Evolutionary conservation across 2,113 vertebrate genomes (phyloP), one percentile per base, ranked within the genome.

Genomic region (Gracilinanus agilis): DNA sequence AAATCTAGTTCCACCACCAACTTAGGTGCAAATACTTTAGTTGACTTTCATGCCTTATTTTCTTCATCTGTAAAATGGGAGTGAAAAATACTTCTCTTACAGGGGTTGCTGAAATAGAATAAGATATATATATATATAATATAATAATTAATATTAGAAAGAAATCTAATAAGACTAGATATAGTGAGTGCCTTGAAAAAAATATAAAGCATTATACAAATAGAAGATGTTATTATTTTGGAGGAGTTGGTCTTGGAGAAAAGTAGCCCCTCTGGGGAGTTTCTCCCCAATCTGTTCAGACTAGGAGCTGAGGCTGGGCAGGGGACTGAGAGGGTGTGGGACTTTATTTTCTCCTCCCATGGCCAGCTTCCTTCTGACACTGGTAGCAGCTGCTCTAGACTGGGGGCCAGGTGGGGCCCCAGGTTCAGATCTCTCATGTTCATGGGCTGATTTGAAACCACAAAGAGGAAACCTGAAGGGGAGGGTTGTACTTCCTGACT

Each of bases 361-460:
- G 19, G 67, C n/a, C 67, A 90, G 94, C 58, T 93, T 91, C 55
- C 34, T 94, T 97, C 67, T 95, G 91, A 96, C 93, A 93, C 53
- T 90, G 44, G 0, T 29, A 61, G 92, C 91, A 95, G 88, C 95
- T 90, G 91, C 44, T 24, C 55, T 49, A 83, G 55, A 55, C 21
- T 55, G 54, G 53, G 44, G 54, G 61, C 9, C 89, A 83, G 92
- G 44, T 27, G 25, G 54, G 53, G 90, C n/a, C 6, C 67, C 40
- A 0, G 23, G 16, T 91, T 29, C 13, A 25, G 83, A 53, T 90
- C 67, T 2, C 67, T 53, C 29, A 40, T 8, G 19, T 92, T 94
- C 13, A 6, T 53, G 88, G 55, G 91, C 90, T 83, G 54, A 92
- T 94, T 89, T 88, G 54, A 95, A 27, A 53, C 75, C 24, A 27